These are phyloP conservation scores for Circaetus gallicus DNA, from an alignment of 2,113 vertebrate genomes.

Conservation along the genomic window DNA sequence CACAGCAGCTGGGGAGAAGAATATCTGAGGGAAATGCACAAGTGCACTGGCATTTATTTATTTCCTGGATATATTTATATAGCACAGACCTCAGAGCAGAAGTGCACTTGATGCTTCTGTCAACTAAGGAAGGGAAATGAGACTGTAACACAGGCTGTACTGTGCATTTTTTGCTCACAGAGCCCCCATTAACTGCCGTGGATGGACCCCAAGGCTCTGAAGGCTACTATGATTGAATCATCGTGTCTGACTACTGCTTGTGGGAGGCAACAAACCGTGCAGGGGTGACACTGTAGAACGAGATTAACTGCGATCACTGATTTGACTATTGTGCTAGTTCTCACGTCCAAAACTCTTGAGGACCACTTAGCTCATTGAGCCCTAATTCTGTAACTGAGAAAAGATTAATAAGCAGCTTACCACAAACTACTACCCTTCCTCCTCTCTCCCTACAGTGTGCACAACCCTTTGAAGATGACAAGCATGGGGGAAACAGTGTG, in stretches of 20 bases:
- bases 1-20: slow-evolving; percentile 67
- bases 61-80: slow-evolving; percentile 71
- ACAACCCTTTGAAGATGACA: not conserved
- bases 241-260: not conserved
- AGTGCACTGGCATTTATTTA: slow-evolving; percentile 67
- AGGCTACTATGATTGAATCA: not conserved
- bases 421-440: not conserved
- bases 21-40: slow-evolving; percentile 58
- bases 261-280: not conserved
- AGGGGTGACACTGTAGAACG: not conserved
- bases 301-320: not conserved
- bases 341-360: not conserved
- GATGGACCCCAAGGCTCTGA: not conserved
- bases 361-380: not conserved
- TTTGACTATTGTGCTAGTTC: not conserved
- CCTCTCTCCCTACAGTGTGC: not conserved
- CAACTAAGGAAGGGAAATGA: slow-evolving; percentile 38
- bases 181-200: not conserved
- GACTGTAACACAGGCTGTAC: slow-evolving; percentile 4
- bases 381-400: not conserved
- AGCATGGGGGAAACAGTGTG: not conserved
- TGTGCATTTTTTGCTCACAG: not conserved
- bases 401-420: not conserved
- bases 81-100: slow-evolving; percentile 66
- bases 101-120: slow-evolving; percentile 56